Evolutionary conservation across 2,797 vertebrate genomes (phyloP).

Genomic region (Nannoperca australis): DNA sequence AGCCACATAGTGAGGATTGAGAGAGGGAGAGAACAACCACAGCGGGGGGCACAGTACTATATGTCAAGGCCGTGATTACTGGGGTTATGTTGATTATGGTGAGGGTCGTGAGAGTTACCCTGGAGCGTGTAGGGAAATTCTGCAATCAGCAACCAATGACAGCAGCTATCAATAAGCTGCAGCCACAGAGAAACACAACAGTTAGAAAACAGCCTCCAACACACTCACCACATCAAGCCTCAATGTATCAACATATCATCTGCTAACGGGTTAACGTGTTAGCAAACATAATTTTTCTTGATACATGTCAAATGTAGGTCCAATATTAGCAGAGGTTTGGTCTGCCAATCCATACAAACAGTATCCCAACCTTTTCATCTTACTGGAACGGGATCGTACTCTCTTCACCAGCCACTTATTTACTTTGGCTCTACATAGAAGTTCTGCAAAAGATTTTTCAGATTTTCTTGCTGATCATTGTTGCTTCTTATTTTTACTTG

Average conservation of each 20-base stretch:
- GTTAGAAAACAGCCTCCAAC: slow-evolving; percentile 17
- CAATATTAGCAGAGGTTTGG: slow-evolving; percentile 5
- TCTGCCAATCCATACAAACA: not conserved
- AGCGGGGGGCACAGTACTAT: slow-evolving; percentile 32
- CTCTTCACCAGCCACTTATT: not conserved
- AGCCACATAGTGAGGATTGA: slow-evolving; percentile 26
- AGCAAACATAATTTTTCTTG: slow-evolving; percentile 22
- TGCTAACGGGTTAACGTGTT: slow-evolving; percentile 6
- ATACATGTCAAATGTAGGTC: not conserved
- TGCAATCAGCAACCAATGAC: slow-evolving; percentile 49
- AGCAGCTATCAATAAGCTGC: slow-evolving; percentile 26
- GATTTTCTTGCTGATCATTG: not conserved
- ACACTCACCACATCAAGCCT: slow-evolving; percentile 18
- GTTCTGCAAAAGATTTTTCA: not conserved
- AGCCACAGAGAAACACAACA: slow-evolving; percentile 38
- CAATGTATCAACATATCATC: slow-evolving; percentile 2
- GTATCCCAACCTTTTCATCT: slow-evolving; percentile 9
- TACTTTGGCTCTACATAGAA: slow-evolving; percentile 12
- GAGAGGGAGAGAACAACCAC: slow-evolving; percentile 30
- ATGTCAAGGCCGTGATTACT: slow-evolving; percentile 48
- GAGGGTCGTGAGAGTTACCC: slow-evolving; percentile 50
- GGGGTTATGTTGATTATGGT: slow-evolving; percentile 57
- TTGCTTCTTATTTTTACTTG: not conserved
- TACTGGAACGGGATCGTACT: not conserved
- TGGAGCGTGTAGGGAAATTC: slow-evolving; percentile 42